Base-by-base conservation (phyloP, 2,113 vertebrate species). In the Condylura cristata region DNA sequence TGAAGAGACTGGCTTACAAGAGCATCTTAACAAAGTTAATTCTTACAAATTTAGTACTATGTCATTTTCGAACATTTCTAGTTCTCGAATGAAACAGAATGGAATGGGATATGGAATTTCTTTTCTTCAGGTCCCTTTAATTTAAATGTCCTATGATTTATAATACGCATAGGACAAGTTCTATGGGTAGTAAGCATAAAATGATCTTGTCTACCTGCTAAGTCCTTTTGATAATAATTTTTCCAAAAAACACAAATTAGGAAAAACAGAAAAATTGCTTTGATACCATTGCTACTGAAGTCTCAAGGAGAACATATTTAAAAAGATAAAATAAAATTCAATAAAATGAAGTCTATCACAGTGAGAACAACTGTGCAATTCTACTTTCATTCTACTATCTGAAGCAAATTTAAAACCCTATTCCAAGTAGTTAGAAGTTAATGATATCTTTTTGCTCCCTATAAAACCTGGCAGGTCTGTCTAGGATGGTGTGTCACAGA, bases 341-440 rank as follows among this genome's bases (percentile, higher is more conserved):
- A 88, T 81, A 65, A 83, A 89, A 86, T 39, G 48, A 85, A 39
- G 24, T 78, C 56, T 78, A 51, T 83, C 71, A 56, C 30, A 90
- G 82, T 18, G 56, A 46, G 51, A 95, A 82, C 26, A 28, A 65
- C 2, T 63, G 74, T 80, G 80, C 58, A 78, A 91, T 94, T 97
- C 86, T 75, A 41, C 86, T 44, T 95, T 97, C 79, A 63, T 90
- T 81, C 66, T 26, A 61, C 61, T 75, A 91, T 44, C 30, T 72
- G 12, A 96, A 95, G 80, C 48, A 97, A 97, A 97, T 88, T 97
- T 95, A 86, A 97, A 96, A 86, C 61, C 91, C 86, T 80, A 79
- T 91, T 28, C 8, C 86, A 95, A 93, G 34, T 61, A 85, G 94
- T 97, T 94, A 96, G 95, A 97, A 96, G 88, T 86, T 92, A 98